Percentiles rank a stretch among this genome's conserved stretches.
Evolutionary conservation across 2,797 vertebrate species (phyloP).

Genomic region (Fundulus diaphanus): DNA sequence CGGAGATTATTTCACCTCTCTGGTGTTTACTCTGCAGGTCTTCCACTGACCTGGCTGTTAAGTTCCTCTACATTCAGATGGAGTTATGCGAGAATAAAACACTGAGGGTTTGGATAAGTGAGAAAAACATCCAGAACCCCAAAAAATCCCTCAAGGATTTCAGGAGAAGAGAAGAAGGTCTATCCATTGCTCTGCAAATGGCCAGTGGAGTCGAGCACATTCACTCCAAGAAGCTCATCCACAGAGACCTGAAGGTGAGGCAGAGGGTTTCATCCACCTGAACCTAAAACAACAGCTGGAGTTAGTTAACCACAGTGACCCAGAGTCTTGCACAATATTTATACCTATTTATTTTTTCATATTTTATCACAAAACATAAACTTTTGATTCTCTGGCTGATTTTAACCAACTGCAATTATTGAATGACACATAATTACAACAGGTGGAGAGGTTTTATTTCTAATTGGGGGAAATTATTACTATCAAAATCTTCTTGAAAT

Average conservation of each 20-base stretch:
- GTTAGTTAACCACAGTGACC: neutral
- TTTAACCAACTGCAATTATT: neutral
- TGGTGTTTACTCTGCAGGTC: constrained; percentile 28
- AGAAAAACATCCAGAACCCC: constrained; percentile 34
- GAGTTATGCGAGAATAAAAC: constrained; percentile 86
- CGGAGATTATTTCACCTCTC: neutral
- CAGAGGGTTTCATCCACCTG: accelerated
- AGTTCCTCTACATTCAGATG: constrained; percentile 90
- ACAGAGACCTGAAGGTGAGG: constrained; percentile 92
- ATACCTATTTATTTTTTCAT: too few relatives aligned
- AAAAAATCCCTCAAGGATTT: constrained; percentile 24
- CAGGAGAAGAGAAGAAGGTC: constrained; percentile 64
- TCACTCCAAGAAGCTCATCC: constrained; percentile 84
- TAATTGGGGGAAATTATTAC: too few relatives aligned
- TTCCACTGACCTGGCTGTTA: accelerated
- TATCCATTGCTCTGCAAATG: constrained; percentile 80
- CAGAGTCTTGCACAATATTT: neutral
- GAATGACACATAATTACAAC: too few relatives aligned
- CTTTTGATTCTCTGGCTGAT: too few relatives aligned
- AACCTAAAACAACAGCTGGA: neutral
- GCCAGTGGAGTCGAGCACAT: constrained; percentile 84
- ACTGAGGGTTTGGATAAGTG: constrained; percentile 81
- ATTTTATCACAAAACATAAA: neutral
- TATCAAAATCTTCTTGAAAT: neutral
- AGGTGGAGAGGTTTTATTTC: too few relatives aligned